Evolutionary conservation across 2,113 vertebrate genomes (phyloP).

Genomic region (Lampris incognitus): DNA sequence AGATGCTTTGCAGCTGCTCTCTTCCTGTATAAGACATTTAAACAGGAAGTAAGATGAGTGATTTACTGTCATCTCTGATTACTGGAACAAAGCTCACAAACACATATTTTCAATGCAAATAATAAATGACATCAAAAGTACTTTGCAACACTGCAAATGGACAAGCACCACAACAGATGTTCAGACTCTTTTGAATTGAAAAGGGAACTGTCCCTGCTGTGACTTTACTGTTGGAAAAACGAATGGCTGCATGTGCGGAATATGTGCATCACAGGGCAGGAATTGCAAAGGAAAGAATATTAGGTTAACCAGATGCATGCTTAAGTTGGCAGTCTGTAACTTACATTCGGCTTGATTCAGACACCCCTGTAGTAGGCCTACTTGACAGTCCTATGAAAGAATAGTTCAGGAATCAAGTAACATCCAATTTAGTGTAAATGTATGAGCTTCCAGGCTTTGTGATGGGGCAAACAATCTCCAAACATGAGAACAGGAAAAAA

Average conservation of each 20-base stretch:
- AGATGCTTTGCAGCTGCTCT: constrained; percentile 99
- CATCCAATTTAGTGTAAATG: too few species aligned
- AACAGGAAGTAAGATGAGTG: constrained; percentile 83
- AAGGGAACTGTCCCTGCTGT: background rate
- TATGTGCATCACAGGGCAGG: background rate
- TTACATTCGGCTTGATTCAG: constrained; percentile 98
- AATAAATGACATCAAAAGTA: background rate
- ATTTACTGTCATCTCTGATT: constrained; percentile 25
- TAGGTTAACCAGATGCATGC: constrained; percentile 4
- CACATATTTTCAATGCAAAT: background rate
- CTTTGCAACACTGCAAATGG: background rate
- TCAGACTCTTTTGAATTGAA: background rate
- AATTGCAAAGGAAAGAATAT: background rate
- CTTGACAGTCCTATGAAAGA: constrained; percentile 87
- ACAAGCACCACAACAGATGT: background rate
- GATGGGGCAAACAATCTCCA: too few species aligned
- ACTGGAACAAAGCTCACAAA: background rate
- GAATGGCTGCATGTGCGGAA: background rate
- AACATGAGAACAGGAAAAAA: too few species aligned
- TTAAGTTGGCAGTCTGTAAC: constrained; percentile 63
- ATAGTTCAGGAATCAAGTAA: background rate
- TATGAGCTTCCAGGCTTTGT: too few species aligned
- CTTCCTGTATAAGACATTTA: constrained; percentile 94
- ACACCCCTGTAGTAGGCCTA: constrained; percentile 86
- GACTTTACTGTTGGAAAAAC: background rate